A percentile compares a stretch with the other conserved stretches of the same genome.
Conservation (phyloP, 1,140 invertebrate genomes). For the Drosophila obscura region DNA sequence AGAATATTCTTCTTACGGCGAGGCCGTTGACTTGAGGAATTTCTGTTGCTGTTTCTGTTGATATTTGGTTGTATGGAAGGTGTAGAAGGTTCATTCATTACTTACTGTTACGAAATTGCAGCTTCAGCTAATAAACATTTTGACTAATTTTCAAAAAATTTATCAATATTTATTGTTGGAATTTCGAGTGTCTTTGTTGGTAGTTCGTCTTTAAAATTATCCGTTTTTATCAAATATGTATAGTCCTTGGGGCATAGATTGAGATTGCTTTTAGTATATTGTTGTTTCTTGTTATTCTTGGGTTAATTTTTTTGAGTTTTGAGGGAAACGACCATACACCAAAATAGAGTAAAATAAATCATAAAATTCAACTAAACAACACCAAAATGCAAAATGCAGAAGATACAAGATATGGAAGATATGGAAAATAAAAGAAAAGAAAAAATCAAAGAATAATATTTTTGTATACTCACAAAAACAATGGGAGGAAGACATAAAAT, state of each 20-base stretch:
- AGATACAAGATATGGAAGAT: slow-evolving; percentile 4
- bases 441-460: slow-evolving; percentile 69
- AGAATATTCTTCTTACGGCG: slow-evolving; percentile 68
- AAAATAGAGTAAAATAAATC: not conserved
- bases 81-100: slow-evolving; percentile 59
- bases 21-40: slow-evolving; percentile 71
- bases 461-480: slow-evolving; percentile 82
- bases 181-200: slow-evolving; percentile 4
- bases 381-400: slow-evolving; percentile 17
- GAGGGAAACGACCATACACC: slow-evolving; percentile 1
- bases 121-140: slow-evolving; percentile 58
- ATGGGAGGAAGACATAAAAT: slow-evolving; percentile 77
- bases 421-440: slow-evolving; percentile 36
- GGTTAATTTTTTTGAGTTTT: not conserved
- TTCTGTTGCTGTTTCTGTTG: slow-evolving; percentile 12
- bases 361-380: not conserved
- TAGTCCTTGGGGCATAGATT: slow-evolving; percentile 38
- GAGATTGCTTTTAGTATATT: slow-evolving; percentile 29
- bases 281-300: slow-evolving; percentile 5
- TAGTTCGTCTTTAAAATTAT: slow-evolving; percentile 15
- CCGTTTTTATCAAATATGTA: slow-evolving; percentile 9
- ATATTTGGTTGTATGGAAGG: slow-evolving; percentile 26
- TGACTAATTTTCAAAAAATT: slow-evolving; percentile 29
- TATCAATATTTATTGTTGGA: slow-evolving; percentile 9
- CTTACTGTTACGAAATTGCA: slow-evolving; percentile 71